Percentiles rank a stretch among this genome's conserved stretches.
Conservation (phyloP, 2,797 vertebrate genomes). For the Pantherophis vulpinus region DNA sequence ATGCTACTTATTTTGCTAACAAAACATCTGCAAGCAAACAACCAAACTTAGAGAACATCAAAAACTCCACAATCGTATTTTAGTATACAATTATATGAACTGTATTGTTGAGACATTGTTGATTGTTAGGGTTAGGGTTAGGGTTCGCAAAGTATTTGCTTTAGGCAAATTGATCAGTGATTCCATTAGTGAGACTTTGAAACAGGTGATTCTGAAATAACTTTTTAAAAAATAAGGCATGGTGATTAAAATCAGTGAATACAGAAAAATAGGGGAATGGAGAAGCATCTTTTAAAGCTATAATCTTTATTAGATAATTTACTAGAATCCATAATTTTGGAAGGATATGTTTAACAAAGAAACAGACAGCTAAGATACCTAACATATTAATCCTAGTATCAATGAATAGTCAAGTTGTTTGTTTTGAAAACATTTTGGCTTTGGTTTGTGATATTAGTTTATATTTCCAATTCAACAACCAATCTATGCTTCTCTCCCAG, state of each 20-base stretch:
- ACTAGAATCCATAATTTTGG: not conserved
- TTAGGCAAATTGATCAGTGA: not conserved
- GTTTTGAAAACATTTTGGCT: not conserved
- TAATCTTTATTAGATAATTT: not conserved
- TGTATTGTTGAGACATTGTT: not conserved
- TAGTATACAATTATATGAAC: not conserved
- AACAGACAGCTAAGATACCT: not conserved
- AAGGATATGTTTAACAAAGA: not conserved
- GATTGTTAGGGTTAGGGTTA: not conserved
- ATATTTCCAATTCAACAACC: not conserved
- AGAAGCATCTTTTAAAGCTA: not conserved
- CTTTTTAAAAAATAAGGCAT: not conserved
- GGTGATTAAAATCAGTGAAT: not conserved
- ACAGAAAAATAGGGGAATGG: not conserved
- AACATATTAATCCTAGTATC: not conserved
- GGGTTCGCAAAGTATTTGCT: not conserved
- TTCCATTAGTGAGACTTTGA: not conserved
- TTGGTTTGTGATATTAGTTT: not conserved
- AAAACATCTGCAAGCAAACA: not conserved
- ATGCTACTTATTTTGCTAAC: not conserved
- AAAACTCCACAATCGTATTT: not conserved
- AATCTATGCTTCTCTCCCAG: not conserved
- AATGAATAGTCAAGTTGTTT: not conserved
- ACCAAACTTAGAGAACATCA: not conserved
- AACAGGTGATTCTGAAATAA: not conserved